Conservation (phyloP, 1,140 invertebrate genomes). For the Drosophila asahinai region DNA sequence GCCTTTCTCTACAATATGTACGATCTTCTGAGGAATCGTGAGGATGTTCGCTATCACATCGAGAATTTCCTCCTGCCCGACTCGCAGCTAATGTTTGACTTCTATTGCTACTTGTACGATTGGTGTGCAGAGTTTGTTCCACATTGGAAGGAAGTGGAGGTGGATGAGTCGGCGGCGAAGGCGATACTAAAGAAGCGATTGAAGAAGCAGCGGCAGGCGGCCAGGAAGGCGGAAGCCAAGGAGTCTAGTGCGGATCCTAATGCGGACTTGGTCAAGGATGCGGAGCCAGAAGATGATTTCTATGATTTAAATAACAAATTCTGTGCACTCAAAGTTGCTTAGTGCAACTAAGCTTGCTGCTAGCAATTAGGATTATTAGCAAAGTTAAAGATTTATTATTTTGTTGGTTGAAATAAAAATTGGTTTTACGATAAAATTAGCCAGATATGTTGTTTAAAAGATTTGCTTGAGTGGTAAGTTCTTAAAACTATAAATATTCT, state of each 20-base stretch:
- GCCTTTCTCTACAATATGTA: slow-evolving; percentile 91
- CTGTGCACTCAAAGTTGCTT: slow-evolving; percentile 64
- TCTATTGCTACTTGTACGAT: slow-evolving; percentile 71
- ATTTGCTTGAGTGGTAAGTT: no score
- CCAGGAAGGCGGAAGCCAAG: slow-evolving; percentile 50
- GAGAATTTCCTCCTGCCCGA: slow-evolving; percentile 85
- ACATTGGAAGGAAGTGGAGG: slow-evolving; percentile 56
- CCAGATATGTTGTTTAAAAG: no score
- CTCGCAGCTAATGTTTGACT: slow-evolving; percentile 86
- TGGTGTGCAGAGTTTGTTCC: slow-evolving; percentile 72
- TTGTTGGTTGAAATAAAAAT: not conserved
- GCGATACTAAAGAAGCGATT: slow-evolving; percentile 65
- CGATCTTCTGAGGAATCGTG: slow-evolving; percentile 86
- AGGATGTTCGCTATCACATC: slow-evolving; percentile 86
- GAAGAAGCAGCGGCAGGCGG: slow-evolving; percentile 73
- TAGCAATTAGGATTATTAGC: not conserved
- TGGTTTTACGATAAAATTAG: not conserved
- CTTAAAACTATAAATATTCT: not conserved
- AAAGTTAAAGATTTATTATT: not conserved
- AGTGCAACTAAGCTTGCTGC: not conserved
- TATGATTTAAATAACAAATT: slow-evolving; percentile 85
- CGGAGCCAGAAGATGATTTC: slow-evolving; percentile 64
- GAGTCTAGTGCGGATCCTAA: slow-evolving; percentile 50
- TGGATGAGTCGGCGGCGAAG: slow-evolving; percentile 35
- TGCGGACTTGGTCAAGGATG: slow-evolving; percentile 53